Conservation (phyloP, 1,140 invertebrate genomes). For the Atta texana region DNA sequence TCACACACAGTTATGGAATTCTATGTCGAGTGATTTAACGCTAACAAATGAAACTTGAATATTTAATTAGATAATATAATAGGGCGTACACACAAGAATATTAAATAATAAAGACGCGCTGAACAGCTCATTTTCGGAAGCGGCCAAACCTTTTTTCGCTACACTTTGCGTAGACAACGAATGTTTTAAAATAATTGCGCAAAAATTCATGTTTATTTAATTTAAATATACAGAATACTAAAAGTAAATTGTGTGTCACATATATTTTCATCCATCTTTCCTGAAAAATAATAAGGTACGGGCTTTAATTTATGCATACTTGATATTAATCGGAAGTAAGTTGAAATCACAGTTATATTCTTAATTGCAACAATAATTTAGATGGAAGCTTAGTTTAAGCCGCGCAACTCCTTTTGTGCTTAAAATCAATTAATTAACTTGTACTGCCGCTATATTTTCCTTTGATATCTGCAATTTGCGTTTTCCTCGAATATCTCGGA, state of each 20-base stretch:
- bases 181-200: slow-evolving; percentile 5
- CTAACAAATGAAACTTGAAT: slow-evolving; percentile 18
- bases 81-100: background rate
- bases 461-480: slow-evolving; percentile 5
- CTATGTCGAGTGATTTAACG: background rate
- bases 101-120: background rate
- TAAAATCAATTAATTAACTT: slow-evolving; percentile 40
- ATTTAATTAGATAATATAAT: slow-evolving; percentile 9
- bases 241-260: background rate
- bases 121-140: background rate
- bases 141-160: background rate
- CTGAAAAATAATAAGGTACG: background rate
- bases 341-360: background rate
- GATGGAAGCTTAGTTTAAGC: background rate
- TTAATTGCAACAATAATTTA: slow-evolving; percentile 38
- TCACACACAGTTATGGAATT: background rate
- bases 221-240: background rate
- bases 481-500: background rate
- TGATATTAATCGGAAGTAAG: background rate
- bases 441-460: background rate
- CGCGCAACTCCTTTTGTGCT: background rate
- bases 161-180: background rate
- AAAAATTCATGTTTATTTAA: slow-evolving; percentile 12
- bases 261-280: background rate
- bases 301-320: background rate